Evolutionary conservation across 2,113 vertebrate genomes (phyloP).

Genomic region (Melospiza georgiana): DNA sequence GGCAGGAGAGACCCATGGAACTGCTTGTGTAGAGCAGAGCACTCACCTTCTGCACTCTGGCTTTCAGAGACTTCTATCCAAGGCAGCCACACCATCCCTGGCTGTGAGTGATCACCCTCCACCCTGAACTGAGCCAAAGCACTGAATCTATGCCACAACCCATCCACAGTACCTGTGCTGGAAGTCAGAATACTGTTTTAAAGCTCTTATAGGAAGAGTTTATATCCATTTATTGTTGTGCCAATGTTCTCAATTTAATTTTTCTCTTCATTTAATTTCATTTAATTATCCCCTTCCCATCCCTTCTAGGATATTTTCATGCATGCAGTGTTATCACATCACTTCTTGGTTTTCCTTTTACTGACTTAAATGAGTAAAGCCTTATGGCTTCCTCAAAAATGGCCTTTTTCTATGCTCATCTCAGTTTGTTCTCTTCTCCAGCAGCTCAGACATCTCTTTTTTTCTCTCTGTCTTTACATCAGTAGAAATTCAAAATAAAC

Average conservation of each 20-base stretch:
- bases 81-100: not conserved
- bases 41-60: not conserved
- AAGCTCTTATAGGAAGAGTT: not conserved
- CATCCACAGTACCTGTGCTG: not conserved
- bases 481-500: not conserved
- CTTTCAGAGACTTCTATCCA: not conserved
- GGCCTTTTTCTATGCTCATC: not conserved
- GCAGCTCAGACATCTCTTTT: not conserved
- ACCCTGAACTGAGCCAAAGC: not conserved
- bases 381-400: not conserved
- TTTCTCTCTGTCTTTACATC: not conserved
- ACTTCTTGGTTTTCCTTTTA: not conserved
- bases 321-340: not conserved
- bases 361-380: not conserved
- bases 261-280: not conserved
- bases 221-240: not conserved
- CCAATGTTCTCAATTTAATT: not conserved
- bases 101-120: accelerated
- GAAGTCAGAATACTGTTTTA: not conserved
- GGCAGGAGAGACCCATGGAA: not conserved
- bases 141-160: not conserved
- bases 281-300: not conserved
- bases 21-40: not conserved
- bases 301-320: not conserved
- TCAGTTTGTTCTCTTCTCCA: not conserved